Percentiles rank a stretch among this genome's conserved stretches.
Conservation (phyloP, 1,140 invertebrate genomes). For the Matsumurasca onukii region DNA sequence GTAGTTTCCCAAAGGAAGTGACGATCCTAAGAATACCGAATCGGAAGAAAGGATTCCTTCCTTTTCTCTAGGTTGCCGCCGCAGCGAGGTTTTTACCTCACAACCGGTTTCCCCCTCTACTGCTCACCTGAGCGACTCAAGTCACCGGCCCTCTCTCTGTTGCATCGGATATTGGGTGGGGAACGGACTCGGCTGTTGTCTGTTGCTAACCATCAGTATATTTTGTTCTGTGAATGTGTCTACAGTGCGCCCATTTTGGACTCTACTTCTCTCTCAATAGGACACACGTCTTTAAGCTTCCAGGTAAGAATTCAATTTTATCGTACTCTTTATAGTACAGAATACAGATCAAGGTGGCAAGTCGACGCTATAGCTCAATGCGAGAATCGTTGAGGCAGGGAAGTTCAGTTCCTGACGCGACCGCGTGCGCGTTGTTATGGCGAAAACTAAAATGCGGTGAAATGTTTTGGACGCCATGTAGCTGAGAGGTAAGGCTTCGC, state of each 20-base stretch:
- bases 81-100: constrained; percentile 19
- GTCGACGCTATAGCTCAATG: constrained; percentile 9
- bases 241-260: neutral
- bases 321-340: too few relatives aligned
- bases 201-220: neutral
- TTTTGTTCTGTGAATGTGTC: constrained; percentile 13
- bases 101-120: constrained; percentile 25
- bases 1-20: constrained; percentile 24
- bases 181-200: constrained; percentile 6
- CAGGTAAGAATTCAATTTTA: too few relatives aligned
- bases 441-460: too few relatives aligned
- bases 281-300: neutral
- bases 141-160: constrained; percentile 15
- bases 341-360: too few relatives aligned
- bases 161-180: constrained; percentile 11
- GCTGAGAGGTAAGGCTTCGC: too few relatives aligned
- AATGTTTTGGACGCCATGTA: too few relatives aligned
- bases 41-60: constrained; percentile 26
- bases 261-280: neutral
- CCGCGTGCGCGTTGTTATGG: too few relatives aligned
- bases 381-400: neutral
- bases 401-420: neutral
- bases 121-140: constrained; percentile 2
- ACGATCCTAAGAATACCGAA: too few relatives aligned
- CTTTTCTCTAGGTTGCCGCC: neutral